Percentiles rank a stretch among this genome's conserved stretches.
Conservation (phyloP, 1,140 invertebrate genomes). For the Eciton burchellii region DNA sequence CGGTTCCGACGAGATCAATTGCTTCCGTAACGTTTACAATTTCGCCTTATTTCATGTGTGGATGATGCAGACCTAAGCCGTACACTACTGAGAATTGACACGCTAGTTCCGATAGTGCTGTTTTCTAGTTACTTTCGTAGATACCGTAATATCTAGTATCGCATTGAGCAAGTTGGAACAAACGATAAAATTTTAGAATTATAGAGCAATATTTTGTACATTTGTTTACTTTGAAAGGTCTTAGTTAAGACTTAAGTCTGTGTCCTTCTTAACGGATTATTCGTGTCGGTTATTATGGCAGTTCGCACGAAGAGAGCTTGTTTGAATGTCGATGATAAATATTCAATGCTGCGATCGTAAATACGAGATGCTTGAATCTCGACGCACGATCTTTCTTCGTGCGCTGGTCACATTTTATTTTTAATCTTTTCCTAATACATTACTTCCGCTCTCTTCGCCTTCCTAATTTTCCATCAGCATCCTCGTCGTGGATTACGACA, state of each 20-base stretch:
- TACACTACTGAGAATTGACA: not conserved
- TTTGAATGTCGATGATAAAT: not conserved
- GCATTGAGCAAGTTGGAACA: slow-evolving; percentile 13
- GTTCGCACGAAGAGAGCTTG: slow-evolving; percentile 15
- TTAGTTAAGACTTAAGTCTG: slow-evolving; percentile 44
- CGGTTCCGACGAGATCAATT: slow-evolving; percentile 90
- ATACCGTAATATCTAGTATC: slow-evolving; percentile 10
- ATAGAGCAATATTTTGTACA: not conserved
- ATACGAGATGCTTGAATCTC: not conserved
- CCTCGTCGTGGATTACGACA: slow-evolving; percentile 33
- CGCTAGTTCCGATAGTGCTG: not conserved
- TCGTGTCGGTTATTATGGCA: slow-evolving; percentile 18
- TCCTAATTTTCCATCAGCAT: slow-evolving; percentile 35
- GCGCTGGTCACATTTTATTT: slow-evolving; percentile 14
- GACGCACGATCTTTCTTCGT: slow-evolving; percentile 27
- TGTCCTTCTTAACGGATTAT: slow-evolving; percentile 51
- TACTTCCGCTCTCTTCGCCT: not conserved
- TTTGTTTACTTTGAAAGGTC: not conserved
- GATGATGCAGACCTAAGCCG: slow-evolving; percentile 48
- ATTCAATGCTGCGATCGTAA: not conserved
- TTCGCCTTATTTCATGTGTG: slow-evolving; percentile 41
- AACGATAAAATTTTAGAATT: not conserved
- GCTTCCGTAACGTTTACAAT: slow-evolving; percentile 83
- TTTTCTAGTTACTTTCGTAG: not conserved
- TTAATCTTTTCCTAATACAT: slow-evolving; percentile 6